These are phyloP conservation scores for Philopotamus ludificatus DNA, from an alignment of 1,140 invertebrate genomes.

Conservation along the genomic window DNA sequence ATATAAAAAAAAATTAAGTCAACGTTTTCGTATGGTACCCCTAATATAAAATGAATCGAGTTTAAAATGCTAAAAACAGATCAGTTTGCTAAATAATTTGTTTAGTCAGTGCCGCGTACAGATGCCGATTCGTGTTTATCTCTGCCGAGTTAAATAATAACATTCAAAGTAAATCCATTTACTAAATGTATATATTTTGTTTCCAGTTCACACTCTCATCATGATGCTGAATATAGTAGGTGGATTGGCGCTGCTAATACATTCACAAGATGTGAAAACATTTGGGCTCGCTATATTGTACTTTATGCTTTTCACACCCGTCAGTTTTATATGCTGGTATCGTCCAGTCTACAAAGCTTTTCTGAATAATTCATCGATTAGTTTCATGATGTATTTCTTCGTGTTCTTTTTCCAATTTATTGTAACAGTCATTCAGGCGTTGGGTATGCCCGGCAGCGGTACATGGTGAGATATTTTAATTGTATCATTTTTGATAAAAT, in stretches of 20 bases:
- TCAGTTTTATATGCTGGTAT: slow-evolving; percentile 97
- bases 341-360: slow-evolving; percentile 69
- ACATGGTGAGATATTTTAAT: slow-evolving; percentile 67
- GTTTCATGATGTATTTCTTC: slow-evolving; percentile 99
- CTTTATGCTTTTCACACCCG: slow-evolving; percentile 89
- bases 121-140: too few species aligned
- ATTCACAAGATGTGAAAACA: slow-evolving; percentile 64
- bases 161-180: not conserved
- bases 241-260: slow-evolving; percentile 70
- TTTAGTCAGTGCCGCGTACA: too few species aligned
- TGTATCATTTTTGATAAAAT: not conserved
- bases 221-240: slow-evolving; percentile 85
- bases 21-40: too few species aligned
- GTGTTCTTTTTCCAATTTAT: slow-evolving; percentile 98
- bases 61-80: too few species aligned
- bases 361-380: slow-evolving; percentile 96
- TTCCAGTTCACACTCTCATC: slow-evolving; percentile 85
- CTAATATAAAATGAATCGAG: too few species aligned
- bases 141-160: too few species aligned
- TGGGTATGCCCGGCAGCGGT: slow-evolving; percentile 78
- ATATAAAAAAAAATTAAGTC: too few species aligned
- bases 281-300: slow-evolving; percentile 91
- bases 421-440: slow-evolving; percentile 81
- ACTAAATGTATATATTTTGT: slow-evolving; percentile 38
- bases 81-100: too few species aligned